Conservation (phyloP, 1,140 invertebrate species). For the Anadara kagoshimensis region DNA sequence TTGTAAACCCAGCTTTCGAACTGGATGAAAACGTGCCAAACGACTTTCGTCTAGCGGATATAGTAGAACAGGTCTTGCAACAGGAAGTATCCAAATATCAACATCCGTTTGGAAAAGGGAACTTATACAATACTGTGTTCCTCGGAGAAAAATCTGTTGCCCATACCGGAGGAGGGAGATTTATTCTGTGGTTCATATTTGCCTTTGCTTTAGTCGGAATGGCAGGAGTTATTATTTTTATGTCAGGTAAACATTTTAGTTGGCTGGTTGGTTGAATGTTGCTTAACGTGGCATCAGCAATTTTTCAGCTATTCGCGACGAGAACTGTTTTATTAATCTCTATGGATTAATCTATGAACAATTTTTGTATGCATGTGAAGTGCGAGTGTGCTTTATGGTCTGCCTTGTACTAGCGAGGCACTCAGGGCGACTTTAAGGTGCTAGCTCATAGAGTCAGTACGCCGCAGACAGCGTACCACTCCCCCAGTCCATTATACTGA, state of each 20-base stretch:
- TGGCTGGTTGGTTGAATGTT: no score
- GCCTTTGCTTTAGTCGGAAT: constrained; percentile 13
- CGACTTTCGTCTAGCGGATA: constrained; percentile 15
- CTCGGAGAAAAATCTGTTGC: constrained; percentile 4
- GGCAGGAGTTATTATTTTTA: constrained; percentile 27
- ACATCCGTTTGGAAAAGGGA: constrained; percentile 18
- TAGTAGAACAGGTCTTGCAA: constrained; percentile 11
- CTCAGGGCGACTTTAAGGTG: no score
- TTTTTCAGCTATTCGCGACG: no score
- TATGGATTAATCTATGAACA: no score
- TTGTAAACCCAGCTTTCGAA: constrained; percentile 31
- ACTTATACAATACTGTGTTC: constrained; percentile 25
- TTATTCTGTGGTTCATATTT: constrained; percentile 20
- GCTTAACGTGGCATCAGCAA: no score
- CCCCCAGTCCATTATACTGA: no score
- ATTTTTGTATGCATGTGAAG: no score
- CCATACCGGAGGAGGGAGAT: neutral
- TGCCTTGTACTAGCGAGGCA: no score
- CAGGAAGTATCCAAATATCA: constrained; percentile 2
- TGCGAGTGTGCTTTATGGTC: no score
- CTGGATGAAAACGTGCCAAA: constrained; percentile 29
- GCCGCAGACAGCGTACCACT: no score
- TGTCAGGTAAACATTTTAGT: constrained; percentile 16
- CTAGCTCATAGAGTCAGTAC: no score
- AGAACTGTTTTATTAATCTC: no score